Percentiles rank a stretch among this genome's conserved stretches.
These are phyloP conservation scores for Gambusia yucatana DNA, from an alignment of 2,797 vertebrate genomes.

Conservation along the genomic window DNA sequence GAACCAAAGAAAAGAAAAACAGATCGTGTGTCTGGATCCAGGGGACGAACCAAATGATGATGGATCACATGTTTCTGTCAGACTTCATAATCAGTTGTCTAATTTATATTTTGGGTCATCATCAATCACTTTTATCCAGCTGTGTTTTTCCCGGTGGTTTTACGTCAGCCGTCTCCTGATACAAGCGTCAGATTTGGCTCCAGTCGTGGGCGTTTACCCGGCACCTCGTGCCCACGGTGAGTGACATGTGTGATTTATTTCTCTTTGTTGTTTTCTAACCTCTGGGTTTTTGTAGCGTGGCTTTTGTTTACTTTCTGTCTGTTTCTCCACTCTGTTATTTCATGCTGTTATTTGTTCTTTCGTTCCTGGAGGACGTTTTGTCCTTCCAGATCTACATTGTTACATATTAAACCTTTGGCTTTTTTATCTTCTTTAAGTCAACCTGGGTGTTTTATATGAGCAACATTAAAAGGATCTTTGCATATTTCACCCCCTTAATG, in stretches of 20 bases:
- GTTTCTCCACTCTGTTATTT: neutral
- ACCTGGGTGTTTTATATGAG: neutral
- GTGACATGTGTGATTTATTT: slow-evolving; percentile 3
- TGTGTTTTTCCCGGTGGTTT: neutral
- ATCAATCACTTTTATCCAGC: neutral
- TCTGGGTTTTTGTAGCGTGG: neutral
- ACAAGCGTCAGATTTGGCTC: neutral
- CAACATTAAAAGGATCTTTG: neutral
- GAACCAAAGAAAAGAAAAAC: neutral
- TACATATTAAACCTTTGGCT: neutral
- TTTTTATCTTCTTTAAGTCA: neutral
- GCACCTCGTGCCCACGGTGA: neutral
- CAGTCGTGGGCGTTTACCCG: slow-evolving; percentile 1
- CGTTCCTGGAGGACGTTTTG: neutral
- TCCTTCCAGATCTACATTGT: neutral
- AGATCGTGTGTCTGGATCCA: neutral
- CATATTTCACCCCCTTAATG: neutral
- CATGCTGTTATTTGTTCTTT: too few species aligned
- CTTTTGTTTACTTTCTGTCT: neutral
- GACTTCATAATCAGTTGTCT: neutral
- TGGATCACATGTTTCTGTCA: neutral
- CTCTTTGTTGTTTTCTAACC: neutral
- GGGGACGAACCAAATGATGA: neutral
- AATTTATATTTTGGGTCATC: slow-evolving; percentile 6
- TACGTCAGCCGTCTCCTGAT: neutral